Evolutionary conservation across 2,113 vertebrate species (phyloP), one percentile per base, ranked within the genome.

Genomic region (Oryzias woworae): DNA sequence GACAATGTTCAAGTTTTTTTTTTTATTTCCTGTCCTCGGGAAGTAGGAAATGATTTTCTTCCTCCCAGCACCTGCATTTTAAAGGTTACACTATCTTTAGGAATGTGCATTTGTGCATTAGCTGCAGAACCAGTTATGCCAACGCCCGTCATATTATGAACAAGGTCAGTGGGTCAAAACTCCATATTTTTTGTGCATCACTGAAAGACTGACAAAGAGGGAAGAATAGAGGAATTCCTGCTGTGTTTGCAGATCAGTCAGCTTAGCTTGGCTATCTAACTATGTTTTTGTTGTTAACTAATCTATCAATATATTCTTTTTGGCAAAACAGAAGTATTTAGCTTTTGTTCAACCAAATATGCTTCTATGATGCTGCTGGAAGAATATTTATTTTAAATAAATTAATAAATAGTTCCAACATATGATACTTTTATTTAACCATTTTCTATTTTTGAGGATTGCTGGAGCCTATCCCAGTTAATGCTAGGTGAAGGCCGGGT

Each of bases 111-210:
- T 36, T 44, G 31, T 60, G 52, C 48, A 48, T 47, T 66, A 22
- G 28, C 53, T 76, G 62, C 58, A 64, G 57, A 57, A 56, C 42
- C 52, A 45, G 43, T 55, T 51, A 64, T 50, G 59, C 67, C 49
- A n/a, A 17, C 14, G 69, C 54, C 53, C 72, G 62, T 31, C 47
- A 50, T 57, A 22, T 66, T 50, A 82, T 75, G 71, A 88, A 85
- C 50, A 86, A 82, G 86, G 90, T 91, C 89, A 91, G 88, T 89
- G 51, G 90, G 91, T 89, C 88, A 88, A 74, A 69, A 75, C 73
- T 69, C 58, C 59, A 68, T 47, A 61, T n/a, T 53, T 17, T 63
- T 44, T 14, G 20, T 67, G 41, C 69, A 41, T 62, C 56, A 57
- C 18, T 58, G 54, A 68, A 24, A 62, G 41, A 71, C 13, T 44